Conservation (phyloP, 2,888 invertebrate species). For the Drosophila melanosoma region DNA sequence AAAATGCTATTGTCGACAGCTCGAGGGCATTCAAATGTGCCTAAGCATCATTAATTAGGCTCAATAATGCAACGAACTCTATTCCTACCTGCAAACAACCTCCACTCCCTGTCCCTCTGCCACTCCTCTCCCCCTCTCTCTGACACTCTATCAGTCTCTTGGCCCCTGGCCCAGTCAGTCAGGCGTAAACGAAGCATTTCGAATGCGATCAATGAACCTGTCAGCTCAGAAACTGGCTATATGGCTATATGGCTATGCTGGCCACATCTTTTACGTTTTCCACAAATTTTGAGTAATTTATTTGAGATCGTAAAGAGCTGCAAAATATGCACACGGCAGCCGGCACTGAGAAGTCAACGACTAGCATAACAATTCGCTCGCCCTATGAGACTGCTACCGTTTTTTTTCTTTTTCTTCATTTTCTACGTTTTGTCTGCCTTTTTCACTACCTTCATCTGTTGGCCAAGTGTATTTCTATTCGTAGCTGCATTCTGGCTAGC, state of each 20-base stretch:
- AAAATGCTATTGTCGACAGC: conserved; percentile 56
- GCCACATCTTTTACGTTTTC: conserved; percentile 64
- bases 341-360: conserved; percentile 62
- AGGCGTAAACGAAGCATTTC: conserved; percentile 65
- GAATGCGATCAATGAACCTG: conserved; percentile 80
- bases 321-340: conserved; percentile 72
- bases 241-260: conserved; percentile 15
- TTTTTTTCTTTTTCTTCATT: conserved; percentile 38
- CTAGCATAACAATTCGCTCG: conserved; percentile 81
- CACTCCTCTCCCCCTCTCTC: not conserved
- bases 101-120: not conserved
- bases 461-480: conserved; percentile 21
- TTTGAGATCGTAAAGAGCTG: conserved; percentile 73
- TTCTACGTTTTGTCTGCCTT: conserved; percentile 12
- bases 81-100: conserved; percentile 11
- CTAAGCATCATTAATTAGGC: conserved; percentile 69
- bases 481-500: conserved; percentile 19
- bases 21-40: conserved; percentile 48
- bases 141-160: not conserved
- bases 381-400: conserved; percentile 79
- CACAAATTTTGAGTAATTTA: conserved; percentile 75
- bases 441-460: conserved; percentile 10
- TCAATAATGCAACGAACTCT: conserved; percentile 37
- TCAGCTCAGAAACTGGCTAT: conserved; percentile 27
- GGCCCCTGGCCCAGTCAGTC: conserved; percentile 15